Percentiles rank a stretch among this genome's conserved stretches.
Conservation (phyloP, 2,113 vertebrate genomes). For the Helogale parvula region DNA sequence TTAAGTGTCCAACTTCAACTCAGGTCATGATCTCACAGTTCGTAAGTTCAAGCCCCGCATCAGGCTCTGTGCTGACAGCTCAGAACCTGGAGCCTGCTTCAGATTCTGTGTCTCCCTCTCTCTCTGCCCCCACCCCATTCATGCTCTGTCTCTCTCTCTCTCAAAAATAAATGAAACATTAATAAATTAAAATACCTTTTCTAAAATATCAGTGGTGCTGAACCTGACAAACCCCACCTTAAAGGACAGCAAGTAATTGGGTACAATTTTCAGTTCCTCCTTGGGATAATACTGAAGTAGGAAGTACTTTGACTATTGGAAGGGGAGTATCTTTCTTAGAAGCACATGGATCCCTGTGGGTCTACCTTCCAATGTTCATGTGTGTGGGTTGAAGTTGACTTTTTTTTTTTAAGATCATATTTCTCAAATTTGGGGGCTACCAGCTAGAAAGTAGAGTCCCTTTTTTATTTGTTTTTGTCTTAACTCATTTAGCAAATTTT, state of each 20-base stretch:
- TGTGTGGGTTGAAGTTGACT: background rate
- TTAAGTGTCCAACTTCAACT: too few species aligned
- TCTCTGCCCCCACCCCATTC: too few species aligned
- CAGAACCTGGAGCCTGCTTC: too few species aligned
- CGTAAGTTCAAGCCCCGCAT: too few species aligned
- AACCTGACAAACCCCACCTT: background rate
- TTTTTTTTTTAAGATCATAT: background rate
- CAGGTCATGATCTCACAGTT: too few species aligned
- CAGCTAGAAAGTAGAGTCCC: background rate
- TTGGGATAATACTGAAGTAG: background rate
- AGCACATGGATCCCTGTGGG: background rate
- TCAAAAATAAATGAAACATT: too few species aligned
- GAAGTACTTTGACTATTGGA: background rate
- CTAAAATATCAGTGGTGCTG: background rate
- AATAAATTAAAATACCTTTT: background rate
- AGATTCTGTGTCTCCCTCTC: too few species aligned
- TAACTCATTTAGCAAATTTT: constrained; percentile 25
- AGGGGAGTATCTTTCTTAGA: background rate
- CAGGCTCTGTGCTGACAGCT: too few species aligned
- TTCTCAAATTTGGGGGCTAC: background rate
- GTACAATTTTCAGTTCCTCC: background rate
- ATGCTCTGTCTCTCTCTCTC: too few species aligned
- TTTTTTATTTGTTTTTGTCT: background rate
- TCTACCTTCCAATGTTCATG: background rate
- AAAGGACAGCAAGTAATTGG: background rate